Evolutionary conservation across 2,113 vertebrate genomes (phyloP).

Genomic region (Bombycilla garrulus): DNA sequence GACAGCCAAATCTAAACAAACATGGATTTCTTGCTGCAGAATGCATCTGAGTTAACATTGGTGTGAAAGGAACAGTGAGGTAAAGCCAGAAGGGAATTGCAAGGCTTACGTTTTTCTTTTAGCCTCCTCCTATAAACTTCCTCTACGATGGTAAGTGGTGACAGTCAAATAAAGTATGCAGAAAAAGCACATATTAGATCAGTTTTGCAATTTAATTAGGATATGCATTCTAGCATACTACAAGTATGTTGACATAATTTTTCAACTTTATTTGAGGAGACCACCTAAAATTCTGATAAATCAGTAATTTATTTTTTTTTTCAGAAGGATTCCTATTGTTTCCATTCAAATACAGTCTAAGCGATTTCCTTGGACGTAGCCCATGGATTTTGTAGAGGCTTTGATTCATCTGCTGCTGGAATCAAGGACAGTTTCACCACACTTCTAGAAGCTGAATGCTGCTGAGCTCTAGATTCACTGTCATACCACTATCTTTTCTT

Average conservation of each 20-base stretch:
- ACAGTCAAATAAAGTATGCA: slow-evolving; percentile 56
- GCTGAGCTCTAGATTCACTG: background rate
- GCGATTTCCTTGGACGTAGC: background rate
- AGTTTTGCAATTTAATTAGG: background rate
- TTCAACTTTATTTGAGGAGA: background rate
- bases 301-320: background rate
- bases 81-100: slow-evolving; percentile 60
- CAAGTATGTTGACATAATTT: background rate
- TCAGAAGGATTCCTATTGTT: background rate
- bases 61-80: slow-evolving; percentile 31
- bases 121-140: slow-evolving; percentile 85
- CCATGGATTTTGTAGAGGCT: background rate
- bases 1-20: slow-evolving; percentile 16
- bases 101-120: slow-evolving; percentile 84
- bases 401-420: background rate
- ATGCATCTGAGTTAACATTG: background rate
- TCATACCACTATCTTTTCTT: background rate
- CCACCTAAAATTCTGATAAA: background rate
- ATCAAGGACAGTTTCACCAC: background rate
- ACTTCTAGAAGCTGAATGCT: background rate
- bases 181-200: slow-evolving; percentile 74
- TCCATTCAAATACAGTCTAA: background rate
- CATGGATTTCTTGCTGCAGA: slow-evolving; percentile 28
- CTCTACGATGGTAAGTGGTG: slow-evolving; percentile 75
- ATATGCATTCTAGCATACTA: slow-evolving; percentile 22